A percentile compares a stretch with the other conserved stretches of the same genome.
phyloP scores from a whole-genome alignment of 2,888 invertebrate species.

The Cordilura impudica region DNA sequence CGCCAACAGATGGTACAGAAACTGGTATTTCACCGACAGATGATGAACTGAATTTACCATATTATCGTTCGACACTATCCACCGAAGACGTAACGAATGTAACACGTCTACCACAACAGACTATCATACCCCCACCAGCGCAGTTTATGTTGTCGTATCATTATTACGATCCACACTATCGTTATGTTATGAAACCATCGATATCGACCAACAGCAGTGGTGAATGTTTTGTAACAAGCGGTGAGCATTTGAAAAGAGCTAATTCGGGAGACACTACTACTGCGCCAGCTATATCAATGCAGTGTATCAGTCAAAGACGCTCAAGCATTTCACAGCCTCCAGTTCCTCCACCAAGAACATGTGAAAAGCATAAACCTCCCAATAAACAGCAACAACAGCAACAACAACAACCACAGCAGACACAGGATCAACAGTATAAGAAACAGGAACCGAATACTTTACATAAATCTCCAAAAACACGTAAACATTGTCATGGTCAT shows the following conservation, averaged over 20 bases:
- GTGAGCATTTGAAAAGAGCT: slow-evolving; percentile 83
- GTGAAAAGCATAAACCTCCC: slow-evolving; percentile 75
- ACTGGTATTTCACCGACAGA: slow-evolving; percentile 79
- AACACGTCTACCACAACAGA: slow-evolving; percentile 73
- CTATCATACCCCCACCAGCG: slow-evolving; percentile 78
- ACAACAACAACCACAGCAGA: slow-evolving; percentile 62
- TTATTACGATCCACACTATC: slow-evolving; percentile 85
- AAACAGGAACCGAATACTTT: slow-evolving; percentile 36
- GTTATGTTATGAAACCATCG: slow-evolving; percentile 84
- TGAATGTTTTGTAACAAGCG: slow-evolving; percentile 85
- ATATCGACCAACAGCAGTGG: slow-evolving; percentile 83
- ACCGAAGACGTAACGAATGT: slow-evolving; percentile 85
- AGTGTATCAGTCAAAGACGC: slow-evolving; percentile 63
- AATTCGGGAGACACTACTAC: slow-evolving; percentile 76
- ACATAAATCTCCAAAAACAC: slow-evolving; percentile 70
- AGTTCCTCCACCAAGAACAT: slow-evolving; percentile 73
- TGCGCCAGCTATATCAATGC: slow-evolving; percentile 34
- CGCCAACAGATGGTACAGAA: slow-evolving; percentile 79
- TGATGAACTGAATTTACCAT: slow-evolving; percentile 76
- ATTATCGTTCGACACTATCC: slow-evolving; percentile 88
- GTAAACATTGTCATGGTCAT: slow-evolving; percentile 79
- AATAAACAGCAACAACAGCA: slow-evolving; percentile 63
- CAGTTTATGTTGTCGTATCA: slow-evolving; percentile 82
- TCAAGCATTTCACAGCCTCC: slow-evolving; percentile 69
- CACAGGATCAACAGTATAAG: slow-evolving; percentile 56